Conservation (phyloP, 2,113 vertebrate genomes). For the Mesembrinibis cayennensis region DNA sequence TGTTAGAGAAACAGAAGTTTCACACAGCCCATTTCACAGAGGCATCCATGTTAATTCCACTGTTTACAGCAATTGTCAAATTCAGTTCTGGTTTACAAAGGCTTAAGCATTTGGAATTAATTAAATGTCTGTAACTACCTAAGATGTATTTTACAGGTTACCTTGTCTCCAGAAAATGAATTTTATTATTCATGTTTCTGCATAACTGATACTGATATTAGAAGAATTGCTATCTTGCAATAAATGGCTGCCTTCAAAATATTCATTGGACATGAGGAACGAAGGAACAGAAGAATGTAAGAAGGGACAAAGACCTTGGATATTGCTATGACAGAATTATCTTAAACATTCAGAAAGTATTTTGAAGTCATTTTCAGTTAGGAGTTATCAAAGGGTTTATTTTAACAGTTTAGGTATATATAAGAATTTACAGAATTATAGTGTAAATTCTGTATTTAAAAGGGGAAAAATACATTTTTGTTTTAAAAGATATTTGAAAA, state of each 20-base stretch:
- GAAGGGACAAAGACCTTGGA: neutral
- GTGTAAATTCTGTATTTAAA: neutral
- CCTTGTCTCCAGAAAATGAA: constrained; percentile 33
- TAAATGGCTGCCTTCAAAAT: constrained; percentile 4
- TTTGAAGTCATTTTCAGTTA: neutral
- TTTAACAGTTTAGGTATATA: neutral
- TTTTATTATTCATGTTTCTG: constrained; percentile 37
- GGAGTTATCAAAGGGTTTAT: neutral
- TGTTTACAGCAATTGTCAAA: neutral
- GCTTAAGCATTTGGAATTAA: constrained; percentile 8
- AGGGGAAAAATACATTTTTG: neutral
- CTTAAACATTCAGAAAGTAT: neutral
- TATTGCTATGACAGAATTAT: neutral
- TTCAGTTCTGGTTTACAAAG: neutral
- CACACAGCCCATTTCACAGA: neutral
- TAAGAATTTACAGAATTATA: neutral
- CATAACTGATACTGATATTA: constrained; percentile 42
- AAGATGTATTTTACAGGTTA: constrained; percentile 35
- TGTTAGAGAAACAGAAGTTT: neutral
- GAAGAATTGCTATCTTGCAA: neutral
- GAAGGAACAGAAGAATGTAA: neutral
- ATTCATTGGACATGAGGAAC: neutral
- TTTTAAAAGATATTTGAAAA: neutral
- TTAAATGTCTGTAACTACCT: neutral
- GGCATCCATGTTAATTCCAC: neutral